Evolutionary conservation across 2,797 vertebrate genomes (phyloP).

Genomic region (Hypotaenidia okinawae): DNA sequence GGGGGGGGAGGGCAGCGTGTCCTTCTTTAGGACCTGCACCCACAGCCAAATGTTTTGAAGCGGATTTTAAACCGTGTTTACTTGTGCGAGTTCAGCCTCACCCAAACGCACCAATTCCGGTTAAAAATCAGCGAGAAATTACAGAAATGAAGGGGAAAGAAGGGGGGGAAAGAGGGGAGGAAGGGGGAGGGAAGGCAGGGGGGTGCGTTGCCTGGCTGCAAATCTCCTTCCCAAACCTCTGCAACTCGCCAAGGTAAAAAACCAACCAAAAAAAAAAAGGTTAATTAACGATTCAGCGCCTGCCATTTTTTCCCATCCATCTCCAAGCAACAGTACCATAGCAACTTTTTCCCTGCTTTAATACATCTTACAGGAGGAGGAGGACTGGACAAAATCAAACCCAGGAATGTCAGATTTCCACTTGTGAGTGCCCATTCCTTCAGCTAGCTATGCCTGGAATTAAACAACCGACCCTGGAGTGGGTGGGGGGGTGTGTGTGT

Average conservation of each 20-base stretch:
- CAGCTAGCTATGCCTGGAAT: background rate
- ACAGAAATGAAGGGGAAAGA: background rate
- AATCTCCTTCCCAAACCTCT: background rate
- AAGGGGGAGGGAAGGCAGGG: too few relatives aligned
- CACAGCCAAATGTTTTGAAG: background rate
- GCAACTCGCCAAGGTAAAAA: background rate
- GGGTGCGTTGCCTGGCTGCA: background rate
- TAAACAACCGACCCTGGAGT: background rate
- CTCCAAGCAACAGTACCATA: constrained; percentile 84
- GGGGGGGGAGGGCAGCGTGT: background rate
- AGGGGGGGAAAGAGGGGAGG: too few relatives aligned
- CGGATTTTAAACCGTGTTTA: background rate
- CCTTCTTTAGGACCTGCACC: background rate
- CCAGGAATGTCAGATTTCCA: background rate
- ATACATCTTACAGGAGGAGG: constrained; percentile 21
- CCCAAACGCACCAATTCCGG: background rate
- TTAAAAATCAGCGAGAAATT: background rate
- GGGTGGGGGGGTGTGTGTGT: fast-evolving
- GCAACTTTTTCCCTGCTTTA: constrained; percentile 79
- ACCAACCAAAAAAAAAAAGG: background rate
- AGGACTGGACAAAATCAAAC: background rate
- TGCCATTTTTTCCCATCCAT: constrained; percentile 62
- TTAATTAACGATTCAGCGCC: constrained; percentile 48
- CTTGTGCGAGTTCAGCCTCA: background rate
- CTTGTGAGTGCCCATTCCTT: background rate